phyloP scores from a whole-genome alignment of 2,797 vertebrate species.

The Parauchenoglanis punctatus region DNA sequence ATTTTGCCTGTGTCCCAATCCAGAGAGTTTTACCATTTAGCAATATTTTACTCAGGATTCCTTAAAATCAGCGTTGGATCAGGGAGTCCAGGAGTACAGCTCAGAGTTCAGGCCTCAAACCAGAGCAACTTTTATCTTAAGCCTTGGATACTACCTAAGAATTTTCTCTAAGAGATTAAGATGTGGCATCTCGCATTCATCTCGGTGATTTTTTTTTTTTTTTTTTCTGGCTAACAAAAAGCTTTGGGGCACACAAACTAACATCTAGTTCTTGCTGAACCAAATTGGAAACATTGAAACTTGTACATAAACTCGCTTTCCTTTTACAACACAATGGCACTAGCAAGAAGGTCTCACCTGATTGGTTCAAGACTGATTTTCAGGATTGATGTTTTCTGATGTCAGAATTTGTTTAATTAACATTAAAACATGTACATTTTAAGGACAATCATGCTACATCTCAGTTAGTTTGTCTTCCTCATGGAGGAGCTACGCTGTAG shows the following conservation, averaged over 20 bases:
- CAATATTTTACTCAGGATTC: conserved; percentile 1
- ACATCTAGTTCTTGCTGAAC: too few relatives aligned
- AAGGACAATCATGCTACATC: background rate
- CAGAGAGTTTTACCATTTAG: background rate
- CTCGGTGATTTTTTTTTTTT: background rate
- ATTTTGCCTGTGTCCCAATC: background rate
- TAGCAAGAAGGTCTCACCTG: background rate
- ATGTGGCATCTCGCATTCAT: background rate
- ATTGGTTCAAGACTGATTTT: background rate
- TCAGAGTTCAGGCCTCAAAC: background rate
- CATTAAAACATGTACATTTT: background rate
- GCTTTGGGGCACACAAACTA: background rate
- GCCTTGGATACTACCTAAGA: background rate
- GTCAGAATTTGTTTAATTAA: too few relatives aligned
- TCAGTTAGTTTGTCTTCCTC: conserved; percentile 1
- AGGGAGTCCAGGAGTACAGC: background rate
- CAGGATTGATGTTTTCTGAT: background rate
- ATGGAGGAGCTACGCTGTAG: background rate
- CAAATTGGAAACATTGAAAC: background rate
- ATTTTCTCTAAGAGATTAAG: background rate
- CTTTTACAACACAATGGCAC: background rate
- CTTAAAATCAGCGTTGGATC: background rate
- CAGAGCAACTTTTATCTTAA: background rate
- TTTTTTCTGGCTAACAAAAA: background rate
- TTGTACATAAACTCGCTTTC: background rate